Evolutionary conservation across 2,888 invertebrate species (phyloP), one percentile per base, ranked within the genome.

Genomic region (Drosophila lutescens): DNA sequence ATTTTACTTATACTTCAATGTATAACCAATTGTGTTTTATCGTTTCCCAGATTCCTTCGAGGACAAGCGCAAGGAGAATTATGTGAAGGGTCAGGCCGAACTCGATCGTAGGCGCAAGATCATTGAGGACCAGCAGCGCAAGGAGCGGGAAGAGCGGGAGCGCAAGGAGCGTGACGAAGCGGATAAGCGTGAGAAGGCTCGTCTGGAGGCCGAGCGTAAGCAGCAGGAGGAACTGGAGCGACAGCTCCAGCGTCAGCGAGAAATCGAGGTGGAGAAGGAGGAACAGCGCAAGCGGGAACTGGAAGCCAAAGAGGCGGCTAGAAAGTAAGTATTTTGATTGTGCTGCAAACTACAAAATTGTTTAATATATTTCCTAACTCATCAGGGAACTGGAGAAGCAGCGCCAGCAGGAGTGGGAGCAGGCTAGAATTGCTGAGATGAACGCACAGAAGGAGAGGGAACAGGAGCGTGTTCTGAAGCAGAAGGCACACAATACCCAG

Each of bases 41-140:
- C 6, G 10, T 32, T 12, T 17, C 2, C 8, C 74, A 94, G 95
- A 94, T 69, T 95, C 98, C 0, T 99, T 99, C 92, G 99, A 99
- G 91, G 99, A 99, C 91, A 97, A 98, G 88, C 94, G 99, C 4
- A 96, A 98, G 90, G 98, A 99, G 93, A 99, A 99, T 93, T 98
- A 98, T 93, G 99, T 98, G 77, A 96, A 98, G 78, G 99, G 99
- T 0, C 99, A 99, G 91, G 99, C 98, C 0, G 99, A 99, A 92
- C 92, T 99, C 65, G 99, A 99, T 90, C 93, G 98, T 36, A 93
- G 99, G 46, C 93, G 99, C 32, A 96, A 97, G 83, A 94, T 97
- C 50, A 93, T 99, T n/a, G 94, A 97, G 58, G 98, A 98, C 88
- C 95, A 96, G 70, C 97, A 98, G 91, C 94, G 96, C 71, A 97